Base-by-base conservation (phyloP, 2,888 invertebrate species). In the Exephanes ischioxanthus region DNA sequence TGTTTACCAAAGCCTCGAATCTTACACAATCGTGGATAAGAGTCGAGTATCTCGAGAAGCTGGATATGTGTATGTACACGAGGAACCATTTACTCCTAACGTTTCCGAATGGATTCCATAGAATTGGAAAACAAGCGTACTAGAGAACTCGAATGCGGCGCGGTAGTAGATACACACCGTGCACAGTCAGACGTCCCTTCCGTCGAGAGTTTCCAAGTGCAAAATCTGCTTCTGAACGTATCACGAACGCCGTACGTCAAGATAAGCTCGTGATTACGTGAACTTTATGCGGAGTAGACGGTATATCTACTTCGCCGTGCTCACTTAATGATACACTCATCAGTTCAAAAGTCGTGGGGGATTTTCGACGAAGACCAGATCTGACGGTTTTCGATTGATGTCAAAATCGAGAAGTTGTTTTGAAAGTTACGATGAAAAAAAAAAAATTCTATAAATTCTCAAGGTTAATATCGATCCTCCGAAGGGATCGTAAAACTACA, bases 81-180 rank as follows among this genome's bases (percentile, higher is more conserved):
- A 11, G 22, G 68, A 61, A 51, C 22, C 16, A 26, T 55, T 51
- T 41, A 16, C 58, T 30, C 11, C 26, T 19, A 72, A 53, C 73
- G 58, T 80, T 77, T 67, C 51, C 72, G 58, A 84, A 77, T 80
- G 53, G 51, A 68, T 84, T 84, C 80, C 53, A 77, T 67, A 48
- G 45, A 51, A 19, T 51, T 26, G 14, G 80, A 71, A 71, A 80
- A 80, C 77, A 71, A 72, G 22, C 61, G 48, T 11, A 33, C 61
- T 37, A 45, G 11, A 41, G 45, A 48, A 41, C 72, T 58, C 26
- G 67, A 80, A 41, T 37, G 71, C 71, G 37, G 16, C 70, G 48
- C 19, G 67, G 80, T 77, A 67, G 58, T 26, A 14, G 72, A 73
- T 73, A 67, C 41, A 73, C 48, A 61, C 72, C 72, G 51, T 77